Base-by-base conservation (phyloP, 2,113 vertebrate species). In the Patagioenas fasciata region DNA sequence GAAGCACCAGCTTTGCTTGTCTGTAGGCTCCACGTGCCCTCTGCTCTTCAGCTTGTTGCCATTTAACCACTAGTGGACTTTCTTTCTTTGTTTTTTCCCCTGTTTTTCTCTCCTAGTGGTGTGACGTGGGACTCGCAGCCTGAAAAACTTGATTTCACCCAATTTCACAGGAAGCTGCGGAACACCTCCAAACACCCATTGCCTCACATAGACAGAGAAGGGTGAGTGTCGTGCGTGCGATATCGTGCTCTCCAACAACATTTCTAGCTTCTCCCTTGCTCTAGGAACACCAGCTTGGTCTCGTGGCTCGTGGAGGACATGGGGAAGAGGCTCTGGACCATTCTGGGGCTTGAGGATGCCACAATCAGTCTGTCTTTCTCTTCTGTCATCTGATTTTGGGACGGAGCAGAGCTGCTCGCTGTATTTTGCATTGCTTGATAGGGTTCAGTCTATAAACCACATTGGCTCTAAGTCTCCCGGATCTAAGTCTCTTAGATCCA, bases 91-190 rank as follows among this genome's bases (percentile, higher is more conserved):
- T 71, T 66, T 94, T 82, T 47, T 47, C 94, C 15, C 44, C 38
- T 74, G 34, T 88, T 93, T 95, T 85, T 91, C 44, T 86, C 36
- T 91, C 92, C 34, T 77, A 99, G 99, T 89, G 99, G 99, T 87
- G 99, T 98, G 11, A 99, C 99, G 38, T 99, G 99, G 99, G 99
- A 99, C 88, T 97, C 99, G 87, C 99, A 99, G 96, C 99, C 99
- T 7, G 99, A 99, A 96, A 99, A 99, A 97, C 97, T 99, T 95
- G 99, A 99, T 97, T 99, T 99, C 97, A 99, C 98, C 23, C 99
- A 99, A 78, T 99, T 99, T 92, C 99, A 99, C 95, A 98, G 98
- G 88, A 99, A 99, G 96, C 97, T 98, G 57, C 95, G 98, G 66
- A 99, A 98, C 89, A 96, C 98, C 29, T 98, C 99, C 83, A 99